A percentile compares a stretch with the other conserved stretches of the same genome.
phyloP scores from a whole-genome alignment of 2,888 invertebrate species.

The Podabrus alpinus region DNA sequence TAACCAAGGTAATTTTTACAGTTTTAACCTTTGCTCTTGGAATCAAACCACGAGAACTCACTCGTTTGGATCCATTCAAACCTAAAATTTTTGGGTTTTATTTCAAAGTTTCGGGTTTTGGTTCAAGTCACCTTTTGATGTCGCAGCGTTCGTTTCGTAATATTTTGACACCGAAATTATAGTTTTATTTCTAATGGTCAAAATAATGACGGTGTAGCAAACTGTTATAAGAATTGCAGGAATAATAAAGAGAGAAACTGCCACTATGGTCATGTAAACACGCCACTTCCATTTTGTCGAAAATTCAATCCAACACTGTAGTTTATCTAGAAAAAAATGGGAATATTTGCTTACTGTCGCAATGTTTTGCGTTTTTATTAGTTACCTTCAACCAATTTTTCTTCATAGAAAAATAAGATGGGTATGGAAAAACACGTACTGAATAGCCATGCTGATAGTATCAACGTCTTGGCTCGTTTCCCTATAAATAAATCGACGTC shows the following conservation, averaged over 20 bases:
- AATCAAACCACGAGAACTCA: constrained; percentile 89
- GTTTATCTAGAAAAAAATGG: constrained; percentile 58
- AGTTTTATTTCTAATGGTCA: constrained; percentile 87
- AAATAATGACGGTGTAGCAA: constrained; percentile 86
- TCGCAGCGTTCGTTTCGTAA: not conserved
- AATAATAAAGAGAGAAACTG: constrained; percentile 77
- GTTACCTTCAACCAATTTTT: constrained; percentile 72
- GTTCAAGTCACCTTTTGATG: not conserved
- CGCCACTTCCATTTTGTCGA: constrained; percentile 76
- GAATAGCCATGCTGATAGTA: constrained; percentile 80
- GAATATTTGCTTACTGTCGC: too few species aligned
- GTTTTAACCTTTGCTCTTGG: constrained; percentile 94
- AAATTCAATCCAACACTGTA: constrained; percentile 88
- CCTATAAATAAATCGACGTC: constrained; percentile 61
- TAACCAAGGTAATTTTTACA: constrained; percentile 93
- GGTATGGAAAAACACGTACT: constrained; percentile 81
- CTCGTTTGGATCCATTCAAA: constrained; percentile 65
- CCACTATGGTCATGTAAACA: constrained; percentile 82
- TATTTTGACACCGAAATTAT: constrained; percentile 38
- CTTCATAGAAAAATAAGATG: constrained; percentile 77
- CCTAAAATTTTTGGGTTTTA: constrained; percentile 27
- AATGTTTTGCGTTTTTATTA: too few species aligned
- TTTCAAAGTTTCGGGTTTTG: not conserved
- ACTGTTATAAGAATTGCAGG: constrained; percentile 84
- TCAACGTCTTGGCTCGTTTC: constrained; percentile 78